These are phyloP conservation scores for Drosophila birchii DNA, from an alignment of 2,888 invertebrate genomes.

Conservation along the genomic window DNA sequence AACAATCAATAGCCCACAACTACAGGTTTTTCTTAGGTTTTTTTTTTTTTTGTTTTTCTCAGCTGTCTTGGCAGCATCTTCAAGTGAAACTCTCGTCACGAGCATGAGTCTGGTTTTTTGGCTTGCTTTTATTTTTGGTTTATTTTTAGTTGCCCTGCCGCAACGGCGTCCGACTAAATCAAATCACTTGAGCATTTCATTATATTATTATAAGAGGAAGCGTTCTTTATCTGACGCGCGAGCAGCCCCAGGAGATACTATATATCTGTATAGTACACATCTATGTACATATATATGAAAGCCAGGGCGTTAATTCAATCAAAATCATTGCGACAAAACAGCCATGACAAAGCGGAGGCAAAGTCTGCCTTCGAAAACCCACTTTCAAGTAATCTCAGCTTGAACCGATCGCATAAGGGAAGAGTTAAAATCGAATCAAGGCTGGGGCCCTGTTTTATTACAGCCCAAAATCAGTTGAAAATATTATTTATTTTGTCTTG, in stretches of 20 bases:
- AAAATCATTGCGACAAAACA: slow-evolving; percentile 71
- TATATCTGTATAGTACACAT: not conserved
- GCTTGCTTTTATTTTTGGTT: slow-evolving; percentile 31
- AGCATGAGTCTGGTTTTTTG: slow-evolving; percentile 28
- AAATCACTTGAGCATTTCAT: slow-evolving; percentile 51
- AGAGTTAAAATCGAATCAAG: slow-evolving; percentile 19
- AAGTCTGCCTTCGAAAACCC: slow-evolving; percentile 29
- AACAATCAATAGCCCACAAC: slow-evolving; percentile 34
- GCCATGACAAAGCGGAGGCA: slow-evolving; percentile 37
- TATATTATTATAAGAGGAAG: slow-evolving; percentile 46
- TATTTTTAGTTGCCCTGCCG: slow-evolving; percentile 33
- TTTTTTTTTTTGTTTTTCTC: slow-evolving; percentile 10
- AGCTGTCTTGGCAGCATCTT: slow-evolving; percentile 43
- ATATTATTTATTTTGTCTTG: not conserved
- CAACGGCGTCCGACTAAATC: slow-evolving; percentile 43
- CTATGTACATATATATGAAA: slow-evolving; percentile 20
- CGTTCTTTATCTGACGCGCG: slow-evolving; percentile 30
- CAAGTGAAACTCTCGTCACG: slow-evolving; percentile 51
- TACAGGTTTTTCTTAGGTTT: slow-evolving; percentile 17
- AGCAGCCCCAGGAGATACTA: slow-evolving; percentile 19
- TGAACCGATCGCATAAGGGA: not conserved
- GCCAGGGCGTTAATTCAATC: slow-evolving; percentile 75
- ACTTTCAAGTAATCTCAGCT: slow-evolving; percentile 18
- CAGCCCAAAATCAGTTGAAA: not conserved
- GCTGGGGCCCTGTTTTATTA: slow-evolving; percentile 1